Conservation (phyloP, 1,140 invertebrate species). For the Acyrthosiphon pisum region DNA sequence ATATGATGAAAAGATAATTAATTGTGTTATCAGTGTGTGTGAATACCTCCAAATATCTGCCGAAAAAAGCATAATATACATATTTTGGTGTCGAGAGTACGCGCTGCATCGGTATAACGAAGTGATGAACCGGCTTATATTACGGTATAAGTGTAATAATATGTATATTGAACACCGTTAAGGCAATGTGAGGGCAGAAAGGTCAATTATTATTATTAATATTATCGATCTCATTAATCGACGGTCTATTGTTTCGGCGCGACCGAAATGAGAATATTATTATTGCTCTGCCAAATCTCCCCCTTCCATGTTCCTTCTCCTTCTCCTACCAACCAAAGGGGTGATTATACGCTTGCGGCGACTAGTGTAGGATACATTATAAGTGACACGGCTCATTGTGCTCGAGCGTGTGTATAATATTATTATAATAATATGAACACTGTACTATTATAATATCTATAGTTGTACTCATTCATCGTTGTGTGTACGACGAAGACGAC, state of each 20-base stretch:
- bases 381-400: neutral
- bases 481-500: neutral
- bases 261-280: constrained; percentile 23
- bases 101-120: too few relatives aligned
- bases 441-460: neutral
- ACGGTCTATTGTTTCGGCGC: constrained; percentile 27
- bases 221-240: constrained; percentile 55
- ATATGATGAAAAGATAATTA: too few relatives aligned
- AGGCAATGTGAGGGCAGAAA: neutral
- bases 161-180: neutral
- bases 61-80: neutral
- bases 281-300: neutral
- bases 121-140: neutral
- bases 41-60: neutral
- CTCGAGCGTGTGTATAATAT: neutral
- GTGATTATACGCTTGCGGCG: neutral
- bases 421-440: neutral
- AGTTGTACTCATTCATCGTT: neutral
- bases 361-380: neutral
- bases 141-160: neutral
- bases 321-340: neutral
- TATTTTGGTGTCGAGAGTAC: neutral
- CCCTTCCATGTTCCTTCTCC: too few relatives aligned
- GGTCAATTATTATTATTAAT: constrained; percentile 33
- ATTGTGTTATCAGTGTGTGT: too few relatives aligned